A percentile compares a stretch with the other conserved stretches of the same genome.
Conservation (phyloP, 2,113 vertebrate species). For the Panurus biarmicus region DNA sequence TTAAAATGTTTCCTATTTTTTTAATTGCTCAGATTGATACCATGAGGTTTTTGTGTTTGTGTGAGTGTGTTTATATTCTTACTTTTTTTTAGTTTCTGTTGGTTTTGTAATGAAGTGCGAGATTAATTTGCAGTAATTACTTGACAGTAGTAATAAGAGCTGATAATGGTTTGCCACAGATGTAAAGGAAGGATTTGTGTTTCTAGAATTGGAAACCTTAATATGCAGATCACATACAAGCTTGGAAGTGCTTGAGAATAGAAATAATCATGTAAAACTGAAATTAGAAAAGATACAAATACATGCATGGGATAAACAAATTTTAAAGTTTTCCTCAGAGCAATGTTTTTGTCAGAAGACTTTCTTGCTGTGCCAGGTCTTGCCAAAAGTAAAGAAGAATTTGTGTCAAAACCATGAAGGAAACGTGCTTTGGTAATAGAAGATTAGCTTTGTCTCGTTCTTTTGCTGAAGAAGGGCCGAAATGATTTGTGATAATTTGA, state of each 20-base stretch:
- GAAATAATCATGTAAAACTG: not conserved
- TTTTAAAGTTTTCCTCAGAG: not conserved
- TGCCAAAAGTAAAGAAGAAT: not conserved
- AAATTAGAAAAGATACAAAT: not conserved
- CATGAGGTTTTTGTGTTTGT: not conserved
- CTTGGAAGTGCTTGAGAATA: not conserved
- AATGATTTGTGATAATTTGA: not conserved
- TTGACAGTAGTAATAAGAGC: not conserved
- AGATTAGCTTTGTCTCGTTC: not conserved
- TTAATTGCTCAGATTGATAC: not conserved
- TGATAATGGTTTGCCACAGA: not conserved
- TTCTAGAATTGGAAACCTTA: not conserved
- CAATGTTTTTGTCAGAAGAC: not conserved
- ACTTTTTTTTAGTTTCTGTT: not conserved
- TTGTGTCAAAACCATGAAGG: not conserved
- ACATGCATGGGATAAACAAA: not conserved
- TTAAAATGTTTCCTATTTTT: not conserved
- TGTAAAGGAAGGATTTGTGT: not conserved
- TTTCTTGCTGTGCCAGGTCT: not conserved
- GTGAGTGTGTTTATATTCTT: not conserved
- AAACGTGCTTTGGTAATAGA: not conserved
- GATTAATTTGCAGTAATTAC: not conserved
- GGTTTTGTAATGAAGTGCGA: not conserved
- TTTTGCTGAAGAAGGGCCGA: not conserved
- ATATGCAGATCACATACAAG: not conserved